Evolutionary conservation across 1,140 invertebrate species (phyloP).

Genomic region (Aphaenogaster ashmeadi): DNA sequence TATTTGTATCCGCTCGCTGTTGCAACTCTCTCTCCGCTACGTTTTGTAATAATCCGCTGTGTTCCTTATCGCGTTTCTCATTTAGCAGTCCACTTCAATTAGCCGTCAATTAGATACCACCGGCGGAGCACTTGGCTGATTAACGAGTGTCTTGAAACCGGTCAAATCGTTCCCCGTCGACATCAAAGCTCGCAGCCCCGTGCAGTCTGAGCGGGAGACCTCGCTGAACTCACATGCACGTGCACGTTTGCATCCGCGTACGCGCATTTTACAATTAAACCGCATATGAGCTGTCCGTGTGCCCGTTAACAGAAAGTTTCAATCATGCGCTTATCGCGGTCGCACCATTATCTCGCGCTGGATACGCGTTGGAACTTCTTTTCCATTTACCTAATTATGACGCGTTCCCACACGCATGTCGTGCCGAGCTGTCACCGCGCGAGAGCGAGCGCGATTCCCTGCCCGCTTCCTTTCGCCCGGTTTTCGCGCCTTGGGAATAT

Average conservation of each 20-base stretch:
- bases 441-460: slow-evolving; percentile 28
- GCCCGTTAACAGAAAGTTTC: slow-evolving; percentile 55
- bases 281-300: not conserved
- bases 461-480: slow-evolving; percentile 13
- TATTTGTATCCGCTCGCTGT: slow-evolving; percentile 67
- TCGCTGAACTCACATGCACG: slow-evolving; percentile 51
- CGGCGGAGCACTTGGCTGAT: slow-evolving; percentile 67
- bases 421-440: slow-evolving; percentile 41
- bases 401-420: slow-evolving; percentile 60
- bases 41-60: slow-evolving; percentile 75
- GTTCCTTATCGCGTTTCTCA: slow-evolving; percentile 77
- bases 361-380: slow-evolving; percentile 42
- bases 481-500: slow-evolving; percentile 47
- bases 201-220: slow-evolving; percentile 62
- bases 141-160: slow-evolving; percentile 74
- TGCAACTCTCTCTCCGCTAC: slow-evolving; percentile 47
- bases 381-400: slow-evolving; percentile 67
- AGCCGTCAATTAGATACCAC: slow-evolving; percentile 78
- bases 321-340: slow-evolving; percentile 47
- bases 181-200: slow-evolving; percentile 66
- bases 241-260: not conserved
- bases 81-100: slow-evolving; percentile 77
- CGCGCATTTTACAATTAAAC: slow-evolving; percentile 20
- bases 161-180: slow-evolving; percentile 75
- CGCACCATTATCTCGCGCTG: slow-evolving; percentile 52